phyloP scores from a whole-genome alignment of 2,888 invertebrate species.

The Eumacrocentrus americanus region DNA sequence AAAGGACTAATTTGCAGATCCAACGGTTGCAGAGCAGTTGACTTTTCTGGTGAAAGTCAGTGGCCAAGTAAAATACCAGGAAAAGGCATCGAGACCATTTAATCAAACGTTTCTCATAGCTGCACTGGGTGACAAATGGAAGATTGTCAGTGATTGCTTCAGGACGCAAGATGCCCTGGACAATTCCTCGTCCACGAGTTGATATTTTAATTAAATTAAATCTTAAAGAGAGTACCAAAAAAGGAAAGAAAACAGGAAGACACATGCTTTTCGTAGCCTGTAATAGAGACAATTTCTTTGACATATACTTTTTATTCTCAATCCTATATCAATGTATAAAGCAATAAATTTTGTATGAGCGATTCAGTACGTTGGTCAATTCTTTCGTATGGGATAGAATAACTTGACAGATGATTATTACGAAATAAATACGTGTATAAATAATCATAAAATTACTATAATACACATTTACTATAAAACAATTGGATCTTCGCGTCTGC shows the following conservation, averaged over 20 bases:
- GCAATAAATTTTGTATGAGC: constrained; percentile 55
- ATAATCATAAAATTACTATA: constrained; percentile 59
- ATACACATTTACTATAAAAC: constrained; percentile 53
- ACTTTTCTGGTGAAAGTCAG: constrained; percentile 84
- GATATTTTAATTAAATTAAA: too few species aligned
- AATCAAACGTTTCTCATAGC: constrained; percentile 88
- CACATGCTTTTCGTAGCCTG: neutral
- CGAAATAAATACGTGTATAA: constrained; percentile 59
- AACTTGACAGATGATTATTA: constrained; percentile 48
- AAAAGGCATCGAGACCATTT: constrained; percentile 70
- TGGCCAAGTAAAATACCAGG: constrained; percentile 79
- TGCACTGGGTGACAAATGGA: constrained; percentile 90
- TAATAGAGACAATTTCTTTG: too few species aligned
- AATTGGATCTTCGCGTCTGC: constrained; percentile 30
- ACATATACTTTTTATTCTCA: constrained; percentile 52
- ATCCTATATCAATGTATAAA: constrained; percentile 60
- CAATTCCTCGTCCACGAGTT: constrained; percentile 25
- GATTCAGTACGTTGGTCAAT: constrained; percentile 58
- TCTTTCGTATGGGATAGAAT: constrained; percentile 38
- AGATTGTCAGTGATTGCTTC: constrained; percentile 89
- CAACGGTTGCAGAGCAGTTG: constrained; percentile 76
- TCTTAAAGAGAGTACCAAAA: too few species aligned
- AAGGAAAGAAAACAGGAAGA: neutral
- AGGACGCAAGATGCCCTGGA: constrained; percentile 70
- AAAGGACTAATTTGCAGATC: constrained; percentile 64